A percentile compares a stretch with the other conserved stretches of the same genome.
These are phyloP conservation scores for Chalcosyrphus nemorum DNA, from an alignment of 2,888 invertebrate genomes.

Conservation along the genomic window DNA sequence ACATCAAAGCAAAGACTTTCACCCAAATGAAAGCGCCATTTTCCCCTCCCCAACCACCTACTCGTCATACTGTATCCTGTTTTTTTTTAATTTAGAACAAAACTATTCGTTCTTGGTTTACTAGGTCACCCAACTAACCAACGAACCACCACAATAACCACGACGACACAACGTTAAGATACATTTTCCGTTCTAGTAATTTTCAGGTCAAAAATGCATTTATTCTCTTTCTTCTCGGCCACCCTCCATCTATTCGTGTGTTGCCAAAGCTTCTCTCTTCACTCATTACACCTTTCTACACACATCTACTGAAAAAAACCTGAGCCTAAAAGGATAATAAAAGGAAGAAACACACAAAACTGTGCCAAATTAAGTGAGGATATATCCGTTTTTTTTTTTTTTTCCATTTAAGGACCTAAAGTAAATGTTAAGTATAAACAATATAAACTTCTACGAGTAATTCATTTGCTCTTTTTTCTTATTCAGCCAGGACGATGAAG, in stretches of 20 bases:
- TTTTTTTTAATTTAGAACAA: constrained; percentile 3
- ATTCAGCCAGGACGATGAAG: neutral
- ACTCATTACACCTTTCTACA: constrained; percentile 29
- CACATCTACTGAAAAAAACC: neutral
- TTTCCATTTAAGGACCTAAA: constrained; percentile 21
- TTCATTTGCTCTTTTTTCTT: constrained; percentile 24
- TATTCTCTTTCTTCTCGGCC: neutral
- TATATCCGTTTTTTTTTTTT: constrained; percentile 40
- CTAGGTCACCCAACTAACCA: constrained; percentile 52
- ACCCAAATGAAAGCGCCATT: constrained; percentile 10
- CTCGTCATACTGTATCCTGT: neutral
- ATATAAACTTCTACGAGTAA: constrained; percentile 49
- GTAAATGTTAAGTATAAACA: constrained; percentile 65
- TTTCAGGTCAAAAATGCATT: constrained; percentile 68
- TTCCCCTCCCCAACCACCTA: neutral
- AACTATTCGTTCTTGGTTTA: constrained; percentile 24
- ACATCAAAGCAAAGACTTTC: constrained; percentile 16
- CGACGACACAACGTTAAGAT: constrained; percentile 24
- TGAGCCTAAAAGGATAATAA: constrained; percentile 6
- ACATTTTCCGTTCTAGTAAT: constrained; percentile 63
- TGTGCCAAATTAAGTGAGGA: constrained; percentile 70
- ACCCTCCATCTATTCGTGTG: neutral
- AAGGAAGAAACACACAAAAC: constrained; percentile 29
- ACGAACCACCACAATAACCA: neutral
- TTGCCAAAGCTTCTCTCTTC: neutral